phyloP scores from a whole-genome alignment of 2,888 invertebrate genomes.

The Brachyptera putata region DNA sequence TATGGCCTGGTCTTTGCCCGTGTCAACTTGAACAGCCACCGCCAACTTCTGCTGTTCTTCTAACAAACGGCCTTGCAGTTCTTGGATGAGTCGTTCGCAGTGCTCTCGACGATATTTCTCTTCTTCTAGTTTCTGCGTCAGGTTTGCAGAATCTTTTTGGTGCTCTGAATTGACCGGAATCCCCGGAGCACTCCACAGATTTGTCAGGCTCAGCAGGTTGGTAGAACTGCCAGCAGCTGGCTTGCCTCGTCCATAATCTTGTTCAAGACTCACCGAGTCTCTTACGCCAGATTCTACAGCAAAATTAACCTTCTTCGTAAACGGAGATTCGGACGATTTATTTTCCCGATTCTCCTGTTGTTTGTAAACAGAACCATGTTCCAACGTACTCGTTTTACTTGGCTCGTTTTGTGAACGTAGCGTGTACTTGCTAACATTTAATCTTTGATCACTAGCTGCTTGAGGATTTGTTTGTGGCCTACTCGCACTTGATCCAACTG shows the following conservation, averaged over 20 bases:
- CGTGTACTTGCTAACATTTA: neutral
- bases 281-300: neutral
- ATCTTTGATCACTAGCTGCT: neutral
- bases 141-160: slow-evolving; percentile 36
- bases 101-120: slow-evolving; percentile 74
- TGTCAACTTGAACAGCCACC: slow-evolving; percentile 72
- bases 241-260: slow-evolving; percentile 1
- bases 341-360: too few species aligned
- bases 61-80: slow-evolving; percentile 65
- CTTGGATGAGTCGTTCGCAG: slow-evolving; percentile 70
- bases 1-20: slow-evolving; percentile 67
- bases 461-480: neutral
- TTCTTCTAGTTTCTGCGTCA: slow-evolving; percentile 58
- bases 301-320: slow-evolving; percentile 20
- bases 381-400: neutral
- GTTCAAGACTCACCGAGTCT: neutral
- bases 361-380: too few species aligned
- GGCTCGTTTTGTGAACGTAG: neutral
- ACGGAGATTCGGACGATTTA: neutral
- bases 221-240: slow-evolving; percentile 6
- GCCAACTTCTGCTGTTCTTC: slow-evolving; percentile 76
- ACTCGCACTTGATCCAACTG: neutral
- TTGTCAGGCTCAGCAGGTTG: slow-evolving; percentile 53
- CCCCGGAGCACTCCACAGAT: slow-evolving; percentile 58
- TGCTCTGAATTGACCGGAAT: slow-evolving; percentile 34